Percentiles rank a stretch among this genome's conserved stretches.
These are phyloP conservation scores for Candoia aspera DNA, from an alignment of 2,113 vertebrate species.

Conservation along the genomic window DNA sequence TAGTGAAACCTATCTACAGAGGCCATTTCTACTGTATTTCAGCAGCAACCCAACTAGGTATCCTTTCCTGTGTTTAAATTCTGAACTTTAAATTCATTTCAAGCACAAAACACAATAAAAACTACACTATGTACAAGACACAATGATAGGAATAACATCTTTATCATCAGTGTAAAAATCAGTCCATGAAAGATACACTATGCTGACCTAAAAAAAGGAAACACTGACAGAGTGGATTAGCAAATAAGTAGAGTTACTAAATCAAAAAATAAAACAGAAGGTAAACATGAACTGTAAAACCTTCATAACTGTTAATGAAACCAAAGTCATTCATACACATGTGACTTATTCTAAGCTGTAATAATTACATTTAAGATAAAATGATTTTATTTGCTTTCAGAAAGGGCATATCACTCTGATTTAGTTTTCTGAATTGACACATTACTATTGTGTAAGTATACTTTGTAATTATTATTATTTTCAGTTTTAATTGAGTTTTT, in stretches of 20 bases:
- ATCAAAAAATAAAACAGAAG: constrained; percentile 35
- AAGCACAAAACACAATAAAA: constrained; percentile 63
- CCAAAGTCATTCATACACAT: background rate
- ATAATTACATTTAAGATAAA: background rate
- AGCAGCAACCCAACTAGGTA: constrained; percentile 64
- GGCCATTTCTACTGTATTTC: constrained; percentile 74
- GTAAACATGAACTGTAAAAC: constrained; percentile 27
- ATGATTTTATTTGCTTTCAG: background rate
- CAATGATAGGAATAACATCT: constrained; percentile 42
- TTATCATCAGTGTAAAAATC: constrained; percentile 34
- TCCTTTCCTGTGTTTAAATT: constrained; percentile 58
- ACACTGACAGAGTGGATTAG: background rate
- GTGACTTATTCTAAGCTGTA: background rate
- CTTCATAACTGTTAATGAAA: background rate
- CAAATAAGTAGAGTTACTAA: background rate
- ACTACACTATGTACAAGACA: constrained; percentile 31
- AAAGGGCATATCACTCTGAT: background rate
- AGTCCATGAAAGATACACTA: background rate
- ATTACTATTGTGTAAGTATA: background rate
- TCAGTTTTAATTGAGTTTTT: background rate
- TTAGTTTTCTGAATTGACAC: background rate
- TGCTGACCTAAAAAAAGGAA: background rate
- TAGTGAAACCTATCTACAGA: constrained; percentile 75
- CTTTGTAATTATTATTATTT: too few species aligned
- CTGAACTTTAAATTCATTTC: constrained; percentile 59